These are phyloP conservation scores for Serilophus lunatus DNA, from an alignment of 2,113 vertebrate genomes.

Conservation along the genomic window DNA sequence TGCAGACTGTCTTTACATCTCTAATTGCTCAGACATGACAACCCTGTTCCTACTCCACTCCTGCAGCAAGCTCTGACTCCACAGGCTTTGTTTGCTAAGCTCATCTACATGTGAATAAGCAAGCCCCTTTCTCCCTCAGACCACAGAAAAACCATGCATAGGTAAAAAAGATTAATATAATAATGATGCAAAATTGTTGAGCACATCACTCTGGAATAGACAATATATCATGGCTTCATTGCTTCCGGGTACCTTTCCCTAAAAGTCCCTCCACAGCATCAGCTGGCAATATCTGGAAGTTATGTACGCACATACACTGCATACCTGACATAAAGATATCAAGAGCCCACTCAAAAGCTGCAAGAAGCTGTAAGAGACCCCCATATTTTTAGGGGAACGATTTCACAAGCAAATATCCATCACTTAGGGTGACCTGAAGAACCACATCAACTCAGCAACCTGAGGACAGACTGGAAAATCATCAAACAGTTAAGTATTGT, in stretches of 20 bases:
- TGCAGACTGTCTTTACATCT: neutral
- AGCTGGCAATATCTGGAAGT: neutral
- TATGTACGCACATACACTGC: fast-evolving
- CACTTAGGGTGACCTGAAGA: neutral
- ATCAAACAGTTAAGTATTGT: neutral
- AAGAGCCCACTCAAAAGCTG: neutral
- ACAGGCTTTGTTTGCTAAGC: neutral
- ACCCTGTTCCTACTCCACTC: neutral
- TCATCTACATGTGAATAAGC: neutral
- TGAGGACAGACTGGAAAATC: neutral
- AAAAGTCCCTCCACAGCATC: neutral
- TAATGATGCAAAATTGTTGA: neutral
- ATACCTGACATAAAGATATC: neutral
- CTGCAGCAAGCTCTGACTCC: neutral
- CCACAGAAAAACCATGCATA: fast-evolving
- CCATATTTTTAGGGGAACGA: neutral
- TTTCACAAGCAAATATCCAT: neutral
- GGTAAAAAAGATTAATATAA: neutral
- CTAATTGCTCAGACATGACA: neutral
- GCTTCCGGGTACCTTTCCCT: neutral
- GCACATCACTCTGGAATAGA: neutral
- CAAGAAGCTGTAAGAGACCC: neutral
- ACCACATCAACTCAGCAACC: neutral
- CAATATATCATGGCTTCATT: neutral
- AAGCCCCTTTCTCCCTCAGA: neutral